These are phyloP conservation scores for Teleogryllus occipitalis DNA, from an alignment of 1,140 invertebrate species.

Conservation along the genomic window DNA sequence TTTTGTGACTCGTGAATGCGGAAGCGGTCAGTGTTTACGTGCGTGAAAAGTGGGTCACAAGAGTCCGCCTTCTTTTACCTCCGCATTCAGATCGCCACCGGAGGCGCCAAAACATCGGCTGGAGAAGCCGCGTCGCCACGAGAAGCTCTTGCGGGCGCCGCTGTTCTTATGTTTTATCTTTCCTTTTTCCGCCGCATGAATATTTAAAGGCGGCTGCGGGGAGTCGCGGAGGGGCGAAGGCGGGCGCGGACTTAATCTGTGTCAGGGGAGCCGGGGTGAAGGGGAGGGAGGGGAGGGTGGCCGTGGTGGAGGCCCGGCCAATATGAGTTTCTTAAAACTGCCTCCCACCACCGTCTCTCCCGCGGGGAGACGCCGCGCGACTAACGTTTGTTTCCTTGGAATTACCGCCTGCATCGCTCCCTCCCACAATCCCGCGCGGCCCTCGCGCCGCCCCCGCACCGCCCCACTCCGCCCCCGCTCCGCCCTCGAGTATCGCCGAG, in stretches of 20 bases:
- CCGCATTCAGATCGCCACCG: no score
- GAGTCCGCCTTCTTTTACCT: no score
- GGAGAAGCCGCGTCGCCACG: no score
- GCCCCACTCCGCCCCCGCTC: no score
- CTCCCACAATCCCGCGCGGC: neutral
- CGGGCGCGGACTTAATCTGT: neutral
- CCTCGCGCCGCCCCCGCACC: no score
- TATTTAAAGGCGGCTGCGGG: neutral
- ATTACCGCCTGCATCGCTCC: neutral
- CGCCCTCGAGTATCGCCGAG: no score
- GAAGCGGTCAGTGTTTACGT: no score
- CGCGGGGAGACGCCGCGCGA: neutral
- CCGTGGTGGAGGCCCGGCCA: neutral
- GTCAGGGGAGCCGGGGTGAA: neutral
- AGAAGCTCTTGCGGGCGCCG: no score
- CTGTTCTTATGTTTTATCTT: neutral
- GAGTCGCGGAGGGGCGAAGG: no score
- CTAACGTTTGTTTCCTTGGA: neutral
- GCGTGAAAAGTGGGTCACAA: no score
- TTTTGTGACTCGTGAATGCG: no score
- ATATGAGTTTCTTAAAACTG: neutral
- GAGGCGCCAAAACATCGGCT: no score
- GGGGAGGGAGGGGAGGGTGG: neutral
- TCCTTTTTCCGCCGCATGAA: neutral
- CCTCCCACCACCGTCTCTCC: neutral